Evolutionary conservation across 1,140 invertebrate species (phyloP), one percentile per base, ranked within the genome.

Genomic region (Papilio machaon): DNA sequence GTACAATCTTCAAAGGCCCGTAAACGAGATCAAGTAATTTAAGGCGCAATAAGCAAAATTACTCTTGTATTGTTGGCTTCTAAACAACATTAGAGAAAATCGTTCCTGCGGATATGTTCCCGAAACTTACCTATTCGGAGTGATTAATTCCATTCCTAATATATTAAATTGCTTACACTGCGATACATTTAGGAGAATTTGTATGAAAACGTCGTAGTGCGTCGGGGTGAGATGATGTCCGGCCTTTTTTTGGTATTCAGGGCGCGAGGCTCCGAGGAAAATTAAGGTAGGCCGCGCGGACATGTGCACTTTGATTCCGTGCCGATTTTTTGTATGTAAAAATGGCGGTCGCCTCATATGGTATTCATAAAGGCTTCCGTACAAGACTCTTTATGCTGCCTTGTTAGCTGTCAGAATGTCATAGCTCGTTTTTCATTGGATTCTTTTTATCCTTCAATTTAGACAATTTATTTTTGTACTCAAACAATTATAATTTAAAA

Each of bases 21-120:
- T 93, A 93, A 93, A 93, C 89, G 87, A 92, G 93, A 94, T 93
- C 91, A 93, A 93, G 92, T 92, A 92, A 94, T 94, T 93, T 94
- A 91, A 90, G 87, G 85, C 87, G 87, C 92, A 94, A 94, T 92
- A 94, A 93, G 90, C 89, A 91, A 91, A 92, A 93, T 93, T 92
- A 91, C 89, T 89, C 85, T 83, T 86, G 87, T 86, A 90, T 93
- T 91, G 89, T 93, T 87, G 89, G 88, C 87, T 92, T 88, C 86
- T 89, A 85, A 85, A 88, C 83, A 86, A 88, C 89, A 82, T 87
- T 85, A 89, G 84, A 85, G 83, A 84, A 88, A 89, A 91, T 85
- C 85, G 85, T 87, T 87, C 80, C 83, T 84, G 85, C 82, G 85
- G 86, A 85, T 85, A 84, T 86, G 86, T 86, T 81, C 73, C 83